Evolutionary conservation across 1,140 invertebrate genomes (phyloP), one percentile per base, ranked within the genome.

Genomic region (Leucophenga varia): DNA sequence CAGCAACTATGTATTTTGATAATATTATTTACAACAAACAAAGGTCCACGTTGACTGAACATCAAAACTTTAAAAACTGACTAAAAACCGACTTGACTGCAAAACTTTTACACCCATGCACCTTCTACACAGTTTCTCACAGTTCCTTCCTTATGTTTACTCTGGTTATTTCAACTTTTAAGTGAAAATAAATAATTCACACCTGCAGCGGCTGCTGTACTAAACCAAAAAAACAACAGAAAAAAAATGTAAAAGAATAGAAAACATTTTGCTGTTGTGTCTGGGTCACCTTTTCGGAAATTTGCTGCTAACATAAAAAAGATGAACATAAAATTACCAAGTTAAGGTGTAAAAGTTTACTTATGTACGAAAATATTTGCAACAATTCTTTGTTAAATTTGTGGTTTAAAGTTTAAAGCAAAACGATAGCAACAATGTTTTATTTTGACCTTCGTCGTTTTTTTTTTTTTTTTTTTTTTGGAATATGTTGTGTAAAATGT

Each of bases 121-220:
- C n/a, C n/a, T n/a, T n/a, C n/a, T n/a, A n/a, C n/a, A n/a, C n/a
- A n/a, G n/a, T n/a, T n/a, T n/a, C n/a, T n/a, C n/a, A n/a, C n/a
- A n/a, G n/a, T n/a, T n/a, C n/a, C n/a, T n/a, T n/a, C n/a, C n/a
- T n/a, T n/a, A n/a, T n/a, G n/a, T n/a, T n/a, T n/a, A n/a, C n/a
- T n/a, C n/a, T n/a, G n/a, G n/a, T n/a, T n/a, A n/a, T n/a, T n/a
- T 25, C 50, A 67, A 70, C 70, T 70, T 67, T 70, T 60, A 64
- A 70, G 59, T 70, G 65, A 70, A 70, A 70, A 70, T 70, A 70
- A 70, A 70, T 70, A 70, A 70, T 70, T 70, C 63, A 70, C 65
- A 70, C 65, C 65, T 70, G 65, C 61, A 70, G 61, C 61, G 43
- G 20, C 30, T n/a, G 32, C 2, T 5, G 19, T 16, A 7, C 4